These are phyloP conservation scores for Ophioninae sp. DNA, from an alignment of 2,888 invertebrate genomes.

Conservation along the genomic window DNA sequence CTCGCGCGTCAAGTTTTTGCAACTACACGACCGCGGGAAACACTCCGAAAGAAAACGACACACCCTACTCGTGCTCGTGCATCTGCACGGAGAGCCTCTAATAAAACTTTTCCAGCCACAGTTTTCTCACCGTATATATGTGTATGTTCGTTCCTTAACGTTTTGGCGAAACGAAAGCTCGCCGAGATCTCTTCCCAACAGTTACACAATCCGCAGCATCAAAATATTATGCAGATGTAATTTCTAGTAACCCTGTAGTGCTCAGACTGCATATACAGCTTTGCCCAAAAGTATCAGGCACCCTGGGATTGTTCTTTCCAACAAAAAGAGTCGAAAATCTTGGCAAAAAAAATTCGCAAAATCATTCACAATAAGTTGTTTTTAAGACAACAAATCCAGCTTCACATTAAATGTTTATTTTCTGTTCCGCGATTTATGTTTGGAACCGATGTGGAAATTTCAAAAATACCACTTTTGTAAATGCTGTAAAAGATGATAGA, in stretches of 20 bases:
- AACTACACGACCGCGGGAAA: conserved; percentile 19
- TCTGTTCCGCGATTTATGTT: too few relatives aligned
- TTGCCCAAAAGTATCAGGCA: too few relatives aligned
- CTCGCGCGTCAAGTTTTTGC: conserved; percentile 54
- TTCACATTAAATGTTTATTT: too few relatives aligned
- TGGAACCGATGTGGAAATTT: too few relatives aligned
- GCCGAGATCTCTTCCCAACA: conserved; percentile 63
- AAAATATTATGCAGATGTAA: conserved; percentile 78
- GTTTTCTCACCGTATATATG: conserved; percentile 17
- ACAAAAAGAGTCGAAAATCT: too few relatives aligned
- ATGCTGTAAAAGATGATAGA: too few relatives aligned
- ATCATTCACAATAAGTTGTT: too few relatives aligned
- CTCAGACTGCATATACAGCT: background rate
- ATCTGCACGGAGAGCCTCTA: conserved; percentile 58
- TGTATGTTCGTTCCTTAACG: background rate
- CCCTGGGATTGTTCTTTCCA: too few relatives aligned
- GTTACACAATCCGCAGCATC: conserved; percentile 76
- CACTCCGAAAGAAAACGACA: conserved; percentile 10
- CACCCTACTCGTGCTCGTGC: conserved; percentile 26
- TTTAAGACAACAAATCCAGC: too few relatives aligned
- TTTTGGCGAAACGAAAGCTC: conserved; percentile 24
- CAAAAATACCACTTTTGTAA: too few relatives aligned
- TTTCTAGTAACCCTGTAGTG: conserved; percentile 75
- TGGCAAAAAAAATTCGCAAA: too few relatives aligned
- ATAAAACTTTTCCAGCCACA: conserved; percentile 59